Evolutionary conservation across 2,888 invertebrate genomes (phyloP).

Genomic region (Perizoma affinitatum): DNA sequence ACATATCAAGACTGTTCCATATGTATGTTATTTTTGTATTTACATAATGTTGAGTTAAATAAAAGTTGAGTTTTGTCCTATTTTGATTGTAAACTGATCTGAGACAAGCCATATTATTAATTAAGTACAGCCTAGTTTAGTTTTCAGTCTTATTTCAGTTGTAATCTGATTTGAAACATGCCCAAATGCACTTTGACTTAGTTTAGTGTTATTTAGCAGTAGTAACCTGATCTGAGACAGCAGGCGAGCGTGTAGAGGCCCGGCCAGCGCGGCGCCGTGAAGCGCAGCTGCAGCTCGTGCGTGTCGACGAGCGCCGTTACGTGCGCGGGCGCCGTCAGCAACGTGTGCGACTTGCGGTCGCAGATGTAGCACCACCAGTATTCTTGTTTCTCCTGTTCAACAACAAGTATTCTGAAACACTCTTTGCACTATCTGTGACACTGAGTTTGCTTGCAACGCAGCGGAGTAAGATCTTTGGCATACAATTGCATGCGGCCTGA

Average conservation of each 20-base stretch:
- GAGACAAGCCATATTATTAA: too few relatives aligned
- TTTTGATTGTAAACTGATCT: too few relatives aligned
- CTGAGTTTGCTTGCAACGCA: too few relatives aligned
- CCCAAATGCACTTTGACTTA: too few relatives aligned
- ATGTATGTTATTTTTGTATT: too few relatives aligned
- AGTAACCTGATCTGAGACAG: conserved; percentile 91
- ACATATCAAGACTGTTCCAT: too few relatives aligned
- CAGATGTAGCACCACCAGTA: conserved; percentile 99
- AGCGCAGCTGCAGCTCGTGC: conserved; percentile 97
- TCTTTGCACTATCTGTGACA: not conserved
- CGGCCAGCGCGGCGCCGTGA: conserved; percentile 97
- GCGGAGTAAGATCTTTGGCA: not conserved
- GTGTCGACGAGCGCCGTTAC: conserved; percentile 95
- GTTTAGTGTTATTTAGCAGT: not conserved
- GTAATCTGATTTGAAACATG: too few relatives aligned
- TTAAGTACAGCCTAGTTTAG: too few relatives aligned
- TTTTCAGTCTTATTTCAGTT: too few relatives aligned
- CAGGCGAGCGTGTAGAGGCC: conserved; percentile 97
- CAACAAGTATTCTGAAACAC: conserved; percentile 11
- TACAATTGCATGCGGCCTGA: not conserved
- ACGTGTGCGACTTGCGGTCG: conserved; percentile 95
- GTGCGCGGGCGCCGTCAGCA: conserved; percentile 96
- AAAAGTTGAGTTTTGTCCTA: too few relatives aligned
- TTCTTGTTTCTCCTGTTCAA: conserved; percentile 90
- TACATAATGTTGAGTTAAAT: too few relatives aligned